Evolutionary conservation across 1,140 invertebrate species (phyloP).

Genomic region (Euura saliciscinereae): DNA sequence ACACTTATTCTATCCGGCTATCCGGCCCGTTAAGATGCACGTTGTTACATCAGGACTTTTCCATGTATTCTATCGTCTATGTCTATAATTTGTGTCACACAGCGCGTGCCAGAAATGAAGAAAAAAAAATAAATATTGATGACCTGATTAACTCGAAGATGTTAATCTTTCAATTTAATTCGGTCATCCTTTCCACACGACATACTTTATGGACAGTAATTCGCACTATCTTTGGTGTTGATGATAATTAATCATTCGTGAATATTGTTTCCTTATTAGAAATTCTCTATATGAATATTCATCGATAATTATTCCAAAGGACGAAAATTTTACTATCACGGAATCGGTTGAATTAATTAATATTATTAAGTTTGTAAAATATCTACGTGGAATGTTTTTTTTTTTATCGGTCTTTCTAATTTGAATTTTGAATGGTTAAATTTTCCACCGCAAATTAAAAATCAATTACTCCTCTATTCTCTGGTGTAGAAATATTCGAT

Average conservation of each 20-base stretch:
- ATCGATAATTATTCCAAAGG: too few species aligned
- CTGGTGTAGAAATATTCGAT: conserved; percentile 30
- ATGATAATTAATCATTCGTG: not conserved
- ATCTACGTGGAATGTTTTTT: too few species aligned
- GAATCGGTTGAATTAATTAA: too few species aligned
- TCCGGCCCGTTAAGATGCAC: too few species aligned
- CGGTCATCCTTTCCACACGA: not conserved
- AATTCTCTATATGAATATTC: too few species aligned
- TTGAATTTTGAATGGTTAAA: too few species aligned
- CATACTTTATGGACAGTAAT: not conserved
- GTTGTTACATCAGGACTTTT: not conserved
- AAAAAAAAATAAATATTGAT: not conserved
- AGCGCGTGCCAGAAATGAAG: not conserved
- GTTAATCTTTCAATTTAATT: not conserved
- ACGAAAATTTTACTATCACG: too few species aligned
- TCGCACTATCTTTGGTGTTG: not conserved
- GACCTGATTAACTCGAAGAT: not conserved
- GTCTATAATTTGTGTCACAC: not conserved
- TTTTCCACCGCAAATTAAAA: not conserved
- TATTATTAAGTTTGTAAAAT: too few species aligned
- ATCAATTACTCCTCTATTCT: conserved; percentile 38
- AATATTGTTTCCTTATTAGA: too few species aligned
- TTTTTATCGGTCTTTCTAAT: too few species aligned
- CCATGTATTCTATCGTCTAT: conserved; percentile 1
- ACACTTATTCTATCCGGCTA: too few species aligned